Base-by-base conservation (phyloP, 2,113 vertebrate genomes). In the Cyprinus carpio region DNA sequence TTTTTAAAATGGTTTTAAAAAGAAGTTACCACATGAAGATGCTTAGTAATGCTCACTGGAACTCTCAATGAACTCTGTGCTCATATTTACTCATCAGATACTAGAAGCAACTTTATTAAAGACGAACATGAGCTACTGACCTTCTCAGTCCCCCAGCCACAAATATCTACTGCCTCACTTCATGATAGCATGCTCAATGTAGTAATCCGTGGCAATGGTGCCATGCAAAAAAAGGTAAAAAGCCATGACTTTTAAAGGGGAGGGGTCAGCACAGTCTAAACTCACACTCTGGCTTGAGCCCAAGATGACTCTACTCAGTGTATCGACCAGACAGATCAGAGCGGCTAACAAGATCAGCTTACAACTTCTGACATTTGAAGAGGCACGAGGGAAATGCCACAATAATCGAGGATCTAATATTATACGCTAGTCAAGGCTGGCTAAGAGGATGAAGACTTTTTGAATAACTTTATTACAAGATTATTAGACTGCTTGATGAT, bases 241-340 rank as follows among this genome's bases (percentile, higher is more conserved):
- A 88, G 87, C 49, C 77, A 83, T 93, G 91, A 88, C 91, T 91
- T 94, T 93, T 92, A 93, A 94, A 92, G 87, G 87, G 15, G n/a
- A 93, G 43, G 87, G 92, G 91, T 93, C 90, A 89, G 31, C 23
- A 1, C 23, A 34, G 84, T 86, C 51, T 87, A 89, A 90, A 88
- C 75, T 89, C 64, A 79, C 75, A 56, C 82, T 25, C 43, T 91
- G 81, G 74, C 37, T 51, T 9, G 23, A 80, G 62, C 75, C 31
- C 64, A 87, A 75, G 46, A 64, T 87, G 75, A 82, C 62, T 80
- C 69, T 79, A 79, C 20, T 60, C 51, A n/a, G 58, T 65, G 56
- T 78, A 77, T 46, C 29, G 27, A 78, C 23, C 84, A 83, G 34
- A 81, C 76, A 88, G 89, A 87, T 71, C 65, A 86, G 84, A 23